A percentile compares a stretch with the other conserved stretches of the same genome.
These are phyloP conservation scores for Lamprotornis superbus DNA, from an alignment of 2,113 vertebrate species.

Conservation along the genomic window DNA sequence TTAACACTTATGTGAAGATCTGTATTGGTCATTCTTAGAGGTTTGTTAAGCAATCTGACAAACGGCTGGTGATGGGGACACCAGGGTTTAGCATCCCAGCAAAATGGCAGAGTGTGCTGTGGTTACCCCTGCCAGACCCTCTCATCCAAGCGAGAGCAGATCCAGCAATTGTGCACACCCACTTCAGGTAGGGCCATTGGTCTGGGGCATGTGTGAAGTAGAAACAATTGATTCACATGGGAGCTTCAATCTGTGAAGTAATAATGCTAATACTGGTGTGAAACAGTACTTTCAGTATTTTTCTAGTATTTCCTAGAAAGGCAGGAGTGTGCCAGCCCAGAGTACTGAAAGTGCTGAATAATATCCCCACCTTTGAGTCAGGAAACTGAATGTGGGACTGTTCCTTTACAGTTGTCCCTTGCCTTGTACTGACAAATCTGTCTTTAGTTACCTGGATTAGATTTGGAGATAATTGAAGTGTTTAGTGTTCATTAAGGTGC, in stretches of 20 bases:
- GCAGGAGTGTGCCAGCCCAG: neutral
- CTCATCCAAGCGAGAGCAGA: rapidly evolving
- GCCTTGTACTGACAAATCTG: neutral
- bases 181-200: neutral
- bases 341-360: neutral
- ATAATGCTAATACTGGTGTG: neutral
- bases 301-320: neutral
- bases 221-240: neutral
- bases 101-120: neutral
- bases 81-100: neutral
- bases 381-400: neutral
- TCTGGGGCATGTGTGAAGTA: neutral
- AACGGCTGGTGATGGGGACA: neutral
- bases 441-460: neutral
- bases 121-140: neutral
- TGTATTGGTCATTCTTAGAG: neutral
- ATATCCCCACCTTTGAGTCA: neutral
- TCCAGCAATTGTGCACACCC: neutral
- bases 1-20: neutral
- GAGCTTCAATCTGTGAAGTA: neutral
- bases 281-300: neutral
- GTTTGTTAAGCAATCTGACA: neutral
- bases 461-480: neutral
- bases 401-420: neutral
- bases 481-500: neutral